phyloP scores from a whole-genome alignment of 2,797 vertebrate genomes.

The Notolepis coatsorum region DNA sequence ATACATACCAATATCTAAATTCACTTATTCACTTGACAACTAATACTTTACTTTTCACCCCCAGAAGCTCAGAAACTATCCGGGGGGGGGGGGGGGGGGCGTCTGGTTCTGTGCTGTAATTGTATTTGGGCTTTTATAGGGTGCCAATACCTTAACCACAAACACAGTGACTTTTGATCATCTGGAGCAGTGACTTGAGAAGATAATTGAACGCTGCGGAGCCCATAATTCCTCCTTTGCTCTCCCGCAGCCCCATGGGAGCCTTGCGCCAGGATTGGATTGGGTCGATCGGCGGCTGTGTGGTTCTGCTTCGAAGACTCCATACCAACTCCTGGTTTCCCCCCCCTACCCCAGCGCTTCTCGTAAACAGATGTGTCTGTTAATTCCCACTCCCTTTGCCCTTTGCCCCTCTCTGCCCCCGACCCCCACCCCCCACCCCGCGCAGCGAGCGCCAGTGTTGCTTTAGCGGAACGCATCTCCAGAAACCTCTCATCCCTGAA shows the following conservation, averaged over 20 bases:
- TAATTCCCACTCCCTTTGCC: slow-evolving; percentile 38
- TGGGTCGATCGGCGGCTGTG: neutral
- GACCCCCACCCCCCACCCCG: neutral
- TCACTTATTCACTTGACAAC: slow-evolving; percentile 1
- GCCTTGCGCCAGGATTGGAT: neutral
- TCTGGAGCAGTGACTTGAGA: slow-evolving; percentile 29
- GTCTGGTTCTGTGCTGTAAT: slow-evolving; percentile 19
- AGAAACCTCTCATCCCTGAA: slow-evolving; percentile 61
- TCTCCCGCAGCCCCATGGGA: slow-evolving; percentile 16
- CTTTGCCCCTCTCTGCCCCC: neutral
- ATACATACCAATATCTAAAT: slow-evolving; percentile 47
- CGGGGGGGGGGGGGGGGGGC: neutral
- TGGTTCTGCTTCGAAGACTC: slow-evolving; percentile 13
- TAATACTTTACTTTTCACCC: slow-evolving; percentile 1
- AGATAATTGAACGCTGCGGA: slow-evolving; percentile 30
- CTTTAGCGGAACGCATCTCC: slow-evolving; percentile 48
- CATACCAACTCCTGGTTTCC: slow-evolving; percentile 22
- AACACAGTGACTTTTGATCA: slow-evolving; percentile 27
- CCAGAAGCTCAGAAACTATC: slow-evolving; percentile 20
- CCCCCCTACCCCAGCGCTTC: slow-evolving; percentile 1
- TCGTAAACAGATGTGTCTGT: slow-evolving; percentile 31
- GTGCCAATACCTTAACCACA: slow-evolving; percentile 17
- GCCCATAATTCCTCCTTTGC: slow-evolving; percentile 16
- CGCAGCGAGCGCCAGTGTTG: neutral
- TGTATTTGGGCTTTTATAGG: slow-evolving; percentile 27